Evolutionary conservation across 2,888 invertebrate species (phyloP), one percentile per base, ranked within the genome.

Genomic region (Monoplex corrugatus): DNA sequence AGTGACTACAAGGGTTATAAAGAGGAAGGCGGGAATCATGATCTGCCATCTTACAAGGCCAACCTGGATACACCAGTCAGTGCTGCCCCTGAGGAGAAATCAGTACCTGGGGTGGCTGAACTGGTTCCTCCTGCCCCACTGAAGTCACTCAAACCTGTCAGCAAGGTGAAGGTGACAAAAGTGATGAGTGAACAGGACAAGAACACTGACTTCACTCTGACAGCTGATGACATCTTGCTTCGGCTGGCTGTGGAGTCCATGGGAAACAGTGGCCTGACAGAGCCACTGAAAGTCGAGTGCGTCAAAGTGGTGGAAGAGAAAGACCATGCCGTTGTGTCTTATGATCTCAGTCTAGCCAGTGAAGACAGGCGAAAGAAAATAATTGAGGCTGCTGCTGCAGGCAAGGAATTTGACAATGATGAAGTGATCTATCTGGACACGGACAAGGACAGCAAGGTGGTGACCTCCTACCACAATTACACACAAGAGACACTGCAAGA

Each of bases 211-310:
- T 92, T 91, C 83, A 83, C 89, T 87, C 10, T 93, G 13, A 92
- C 93, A 57, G 89, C 93, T 45, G 94, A 94, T 87, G 93, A 94
- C n/a, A 93, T 95, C 38, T 89, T 94, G 50, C 90, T 91, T 68
- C 93, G 93, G 89, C 90, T 95, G 28, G 93, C 92, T 38, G 84
- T 84, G 40, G 92, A 93, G 80, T 89, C 88, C 0, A 75, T 89
- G 44, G 91, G 86, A 38, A 45, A 75, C 32, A 75, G 44, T 35
- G 0, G 50, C 44, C 87, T n/a, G 85, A 75, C 72, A 35, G 50
- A 75, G 44, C 45, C n/a, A 40, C 44, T 93, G 16, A 92, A 90
- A 83, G 89, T 91, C 23, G 92, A 92, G 68, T 90, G 91, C 83
- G 90, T 94, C 16, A 88, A 91, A 35, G 90, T 95, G 50, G 89